Evolutionary conservation across 2,888 invertebrate genomes (phyloP).

Genomic region (Hemistola chrysoprasaria): DNA sequence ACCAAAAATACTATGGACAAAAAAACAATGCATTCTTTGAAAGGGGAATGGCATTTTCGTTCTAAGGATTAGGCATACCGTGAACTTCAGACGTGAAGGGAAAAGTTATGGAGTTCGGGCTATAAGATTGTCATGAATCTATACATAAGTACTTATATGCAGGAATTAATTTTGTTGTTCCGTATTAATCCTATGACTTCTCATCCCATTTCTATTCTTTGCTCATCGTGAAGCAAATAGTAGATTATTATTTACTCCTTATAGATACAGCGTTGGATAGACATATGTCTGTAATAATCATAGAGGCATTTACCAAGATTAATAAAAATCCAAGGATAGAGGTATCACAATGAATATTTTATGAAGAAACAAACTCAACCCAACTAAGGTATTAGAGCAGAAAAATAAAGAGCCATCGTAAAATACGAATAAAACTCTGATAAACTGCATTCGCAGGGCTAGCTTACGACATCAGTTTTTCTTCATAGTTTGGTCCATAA

Average conservation of each 20-base stretch:
- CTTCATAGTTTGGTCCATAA: slow-evolving; percentile 25
- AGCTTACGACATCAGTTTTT: slow-evolving; percentile 39
- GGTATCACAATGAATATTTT: too few species aligned
- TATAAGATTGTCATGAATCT: slow-evolving; percentile 28
- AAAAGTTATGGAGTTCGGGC: slow-evolving; percentile 48
- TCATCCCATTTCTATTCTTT: too few species aligned
- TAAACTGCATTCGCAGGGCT: slow-evolving; percentile 40
- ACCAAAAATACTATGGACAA: slow-evolving; percentile 56
- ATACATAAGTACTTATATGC: too few species aligned
- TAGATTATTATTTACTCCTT: too few species aligned
- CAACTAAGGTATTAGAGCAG: slow-evolving; percentile 18
- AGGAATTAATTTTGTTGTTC: too few species aligned
- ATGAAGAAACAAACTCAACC: not conserved
- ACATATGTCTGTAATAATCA: too few species aligned
- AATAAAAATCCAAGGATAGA: too few species aligned
- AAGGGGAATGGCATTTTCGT: slow-evolving; percentile 60
- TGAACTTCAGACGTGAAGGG: slow-evolving; percentile 28
- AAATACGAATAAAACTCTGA: slow-evolving; percentile 49
- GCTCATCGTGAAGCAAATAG: too few species aligned
- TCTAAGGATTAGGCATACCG: slow-evolving; percentile 56
- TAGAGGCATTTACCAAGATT: too few species aligned
- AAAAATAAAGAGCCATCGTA: slow-evolving; percentile 41
- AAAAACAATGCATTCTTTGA: slow-evolving; percentile 51
- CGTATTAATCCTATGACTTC: too few species aligned
- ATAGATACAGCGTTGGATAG: too few species aligned